These are phyloP conservation scores for Drosophila yakuba DNA, from an alignment of 1,140 invertebrate species.

Conservation along the genomic window DNA sequence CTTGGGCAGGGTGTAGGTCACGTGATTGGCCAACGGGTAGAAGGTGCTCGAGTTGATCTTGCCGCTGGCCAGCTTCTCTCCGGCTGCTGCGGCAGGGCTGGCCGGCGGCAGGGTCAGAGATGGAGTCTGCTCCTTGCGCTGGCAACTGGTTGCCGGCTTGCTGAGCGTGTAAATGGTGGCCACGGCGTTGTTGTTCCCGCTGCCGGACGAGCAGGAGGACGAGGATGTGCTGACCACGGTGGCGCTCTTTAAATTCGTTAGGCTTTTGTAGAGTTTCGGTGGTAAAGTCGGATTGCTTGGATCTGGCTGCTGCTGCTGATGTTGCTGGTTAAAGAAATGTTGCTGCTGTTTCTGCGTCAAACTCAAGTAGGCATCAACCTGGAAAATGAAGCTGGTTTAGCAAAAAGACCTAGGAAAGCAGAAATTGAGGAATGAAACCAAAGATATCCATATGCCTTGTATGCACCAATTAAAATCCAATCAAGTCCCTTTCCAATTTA, in stretches of 20 bases:
- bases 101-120: slow-evolving; percentile 67
- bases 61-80: slow-evolving; percentile 59
- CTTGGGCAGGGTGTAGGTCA: slow-evolving; percentile 84
- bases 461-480: slow-evolving; percentile 10
- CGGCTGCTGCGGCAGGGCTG: slow-evolving; percentile 42
- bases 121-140: slow-evolving; percentile 69
- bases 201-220: slow-evolving; percentile 37
- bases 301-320: slow-evolving; percentile 54
- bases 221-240: slow-evolving; percentile 47
- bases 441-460: neutral
- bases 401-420: neutral
- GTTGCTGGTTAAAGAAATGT: slow-evolving; percentile 75
- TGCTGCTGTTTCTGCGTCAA: slow-evolving; percentile 81
- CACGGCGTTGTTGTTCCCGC: slow-evolving; percentile 59
- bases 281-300: slow-evolving; percentile 83
- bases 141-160: slow-evolving; percentile 50
- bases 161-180: slow-evolving; percentile 77
- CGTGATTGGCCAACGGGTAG: slow-evolving; percentile 81
- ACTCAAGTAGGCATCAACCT: slow-evolving; percentile 83
- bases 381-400: slow-evolving; percentile 21
- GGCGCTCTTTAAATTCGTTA: slow-evolving; percentile 83
- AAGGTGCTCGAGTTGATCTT: slow-evolving; percentile 83
- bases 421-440: slow-evolving; percentile 45
- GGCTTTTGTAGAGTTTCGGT: slow-evolving; percentile 84
- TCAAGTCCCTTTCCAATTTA: slow-evolving; percentile 20